Percentiles rank a stretch among this genome's conserved stretches.
phyloP scores from a whole-genome alignment of 1,140 invertebrate genomes.

The Aricia agestis region DNA sequence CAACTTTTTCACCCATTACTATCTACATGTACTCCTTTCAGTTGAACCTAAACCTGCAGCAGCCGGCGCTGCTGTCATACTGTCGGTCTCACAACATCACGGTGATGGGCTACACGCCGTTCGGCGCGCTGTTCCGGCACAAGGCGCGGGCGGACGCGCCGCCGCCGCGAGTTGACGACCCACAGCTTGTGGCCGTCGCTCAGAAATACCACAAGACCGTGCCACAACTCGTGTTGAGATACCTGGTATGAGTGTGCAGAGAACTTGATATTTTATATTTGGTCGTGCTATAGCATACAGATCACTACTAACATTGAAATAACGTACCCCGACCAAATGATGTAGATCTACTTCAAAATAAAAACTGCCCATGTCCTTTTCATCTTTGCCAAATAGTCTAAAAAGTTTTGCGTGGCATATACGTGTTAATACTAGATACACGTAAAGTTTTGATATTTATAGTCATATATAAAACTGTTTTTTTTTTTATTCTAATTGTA shows the following conservation, averaged over 20 bases:
- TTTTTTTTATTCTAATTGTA: not conserved
- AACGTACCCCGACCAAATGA: no score
- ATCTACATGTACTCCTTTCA: constrained; percentile 29
- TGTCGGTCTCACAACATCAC: constrained; percentile 82
- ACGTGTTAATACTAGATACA: no score
- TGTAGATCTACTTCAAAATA: no score
- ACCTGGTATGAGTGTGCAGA: constrained; percentile 71
- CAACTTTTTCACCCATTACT: no score
- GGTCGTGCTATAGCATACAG: no score
- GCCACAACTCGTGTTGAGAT: constrained; percentile 81
- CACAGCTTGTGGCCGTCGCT: constrained; percentile 79
- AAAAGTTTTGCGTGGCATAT: no score
- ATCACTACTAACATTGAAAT: no score
- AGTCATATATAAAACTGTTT: not conserved
- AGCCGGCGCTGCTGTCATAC: constrained; percentile 82
- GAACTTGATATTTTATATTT: no score
- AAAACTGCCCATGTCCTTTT: no score
- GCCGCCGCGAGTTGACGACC: constrained; percentile 79
- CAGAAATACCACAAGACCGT: constrained; percentile 84
- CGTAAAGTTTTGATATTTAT: no score
- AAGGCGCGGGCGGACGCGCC: constrained; percentile 78
- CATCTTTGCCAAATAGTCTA: no score
- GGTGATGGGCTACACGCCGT: constrained; percentile 88
- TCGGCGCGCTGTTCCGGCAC: constrained; percentile 80
- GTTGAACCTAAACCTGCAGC: constrained; percentile 83